Percentiles rank a stretch among this genome's conserved stretches.
These are phyloP conservation scores for Leptatherina wallacei DNA, from an alignment of 2,797 vertebrate genomes.

Conservation along the genomic window DNA sequence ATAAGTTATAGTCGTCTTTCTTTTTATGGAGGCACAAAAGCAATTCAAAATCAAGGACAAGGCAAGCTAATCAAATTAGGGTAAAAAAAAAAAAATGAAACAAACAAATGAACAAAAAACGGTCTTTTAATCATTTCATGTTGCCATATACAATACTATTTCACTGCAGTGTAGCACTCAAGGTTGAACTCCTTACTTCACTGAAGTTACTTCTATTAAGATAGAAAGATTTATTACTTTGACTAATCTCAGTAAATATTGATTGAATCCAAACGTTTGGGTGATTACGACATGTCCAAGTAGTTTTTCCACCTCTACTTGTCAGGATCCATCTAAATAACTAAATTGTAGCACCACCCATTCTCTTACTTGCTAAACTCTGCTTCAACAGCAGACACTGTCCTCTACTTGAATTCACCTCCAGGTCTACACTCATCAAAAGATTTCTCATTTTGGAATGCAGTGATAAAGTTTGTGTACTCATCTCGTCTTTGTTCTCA, in stretches of 20 bases:
- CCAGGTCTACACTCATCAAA: too few species aligned
- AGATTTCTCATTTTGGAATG: too few species aligned
- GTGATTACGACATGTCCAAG: too few species aligned
- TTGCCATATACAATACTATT: neutral
- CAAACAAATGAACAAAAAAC: neutral
- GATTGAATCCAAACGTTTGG: too few species aligned
- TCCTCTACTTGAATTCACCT: too few species aligned
- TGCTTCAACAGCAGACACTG: too few species aligned
- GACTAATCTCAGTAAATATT: neutral
- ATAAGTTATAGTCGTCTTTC: slow-evolving; percentile 35
- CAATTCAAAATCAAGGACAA: slow-evolving; percentile 6
- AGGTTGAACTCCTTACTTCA: neutral
- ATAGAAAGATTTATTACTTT: too few species aligned
- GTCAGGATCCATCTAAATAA: too few species aligned
- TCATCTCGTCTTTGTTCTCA: neutral
- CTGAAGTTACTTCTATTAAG: neutral
- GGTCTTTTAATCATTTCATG: neutral
- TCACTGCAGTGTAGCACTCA: neutral
- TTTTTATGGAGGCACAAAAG: slow-evolving; percentile 28
- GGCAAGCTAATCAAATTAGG: slow-evolving; percentile 55
- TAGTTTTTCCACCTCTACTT: too few species aligned
- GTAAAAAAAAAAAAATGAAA: slow-evolving; percentile 42
- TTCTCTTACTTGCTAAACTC: too few species aligned
- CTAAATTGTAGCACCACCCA: too few species aligned
- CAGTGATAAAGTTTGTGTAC: neutral